Percentiles rank a stretch among this genome's conserved stretches.
Evolutionary conservation across 2,797 vertebrate genomes (phyloP).

Genomic region (Tolypeutes matacus): DNA sequence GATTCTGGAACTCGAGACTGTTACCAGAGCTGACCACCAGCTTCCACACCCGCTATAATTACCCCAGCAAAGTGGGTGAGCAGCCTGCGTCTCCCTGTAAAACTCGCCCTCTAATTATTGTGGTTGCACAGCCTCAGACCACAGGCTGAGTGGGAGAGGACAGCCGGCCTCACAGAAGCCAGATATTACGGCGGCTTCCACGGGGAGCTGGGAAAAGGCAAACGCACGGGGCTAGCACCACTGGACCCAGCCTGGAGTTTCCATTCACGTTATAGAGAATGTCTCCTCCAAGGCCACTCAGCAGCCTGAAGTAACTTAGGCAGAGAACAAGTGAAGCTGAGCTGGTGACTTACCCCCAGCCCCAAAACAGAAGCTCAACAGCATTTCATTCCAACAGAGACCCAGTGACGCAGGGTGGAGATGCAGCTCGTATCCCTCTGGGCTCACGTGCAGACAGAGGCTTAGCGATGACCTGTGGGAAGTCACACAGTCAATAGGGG

Average conservation of each 20-base stretch:
- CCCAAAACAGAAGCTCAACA: background rate
- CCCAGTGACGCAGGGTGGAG: no score
- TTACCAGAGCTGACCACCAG: background rate
- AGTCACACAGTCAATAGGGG: accelerated
- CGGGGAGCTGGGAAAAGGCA: background rate
- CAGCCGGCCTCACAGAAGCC: background rate
- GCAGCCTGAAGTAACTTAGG: background rate
- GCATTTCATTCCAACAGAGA: background rate
- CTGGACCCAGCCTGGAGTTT: background rate
- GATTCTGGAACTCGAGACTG: background rate
- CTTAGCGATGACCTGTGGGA: accelerated
- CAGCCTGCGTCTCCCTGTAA: background rate
- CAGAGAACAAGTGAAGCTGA: background rate
- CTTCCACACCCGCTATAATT: background rate
- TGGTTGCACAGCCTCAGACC: conserved; percentile 13
- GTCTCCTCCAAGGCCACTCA: background rate
- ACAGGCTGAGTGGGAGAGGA: background rate
- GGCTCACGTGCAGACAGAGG: background rate
- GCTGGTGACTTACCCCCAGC: background rate
- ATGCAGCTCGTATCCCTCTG: background rate
- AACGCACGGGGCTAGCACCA: accelerated
- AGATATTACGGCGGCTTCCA: background rate
- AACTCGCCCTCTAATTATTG: background rate
- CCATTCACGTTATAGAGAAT: background rate
- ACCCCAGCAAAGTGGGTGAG: background rate